Evolutionary conservation across 2,888 invertebrate genomes (phyloP), one percentile per base, ranked within the genome.

Genomic region (Andrena chrysosceles): DNA sequence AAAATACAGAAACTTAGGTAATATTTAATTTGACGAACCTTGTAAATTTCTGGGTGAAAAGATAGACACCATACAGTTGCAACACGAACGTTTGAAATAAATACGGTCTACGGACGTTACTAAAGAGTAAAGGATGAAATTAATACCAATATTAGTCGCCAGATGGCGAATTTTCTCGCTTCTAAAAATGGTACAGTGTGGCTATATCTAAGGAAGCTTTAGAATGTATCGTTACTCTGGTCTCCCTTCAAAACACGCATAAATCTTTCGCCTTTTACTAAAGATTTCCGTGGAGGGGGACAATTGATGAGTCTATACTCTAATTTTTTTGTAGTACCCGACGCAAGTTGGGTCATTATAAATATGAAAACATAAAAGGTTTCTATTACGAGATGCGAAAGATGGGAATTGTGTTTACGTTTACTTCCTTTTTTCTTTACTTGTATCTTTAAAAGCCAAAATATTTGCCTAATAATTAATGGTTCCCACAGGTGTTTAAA

Each of bases 241-340:
- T 92, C 91, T 94, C 93, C 93, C 93, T 93, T 93, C 94, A 94
- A 89, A 59, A 88, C 83, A 91, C 94, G 94, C 77, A 92, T 93
- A 94, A 94, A 94, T 94, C 94, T 94, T 94, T 94, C 94, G 94
- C 94, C 94, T 94, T 94, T 94, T 94, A 94, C 94, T 94, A 94
- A 94, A 94, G 94, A 94, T 94, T 93, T 93, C 92, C 93, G 93
- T 93, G 93, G 92, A 91, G 92, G 92, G 92, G 92, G 92, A 90
- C 92, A 92, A 74, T 81, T 87, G 88, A 93, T 91, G 91, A 92
- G 91, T 91, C 91, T 92, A 86, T 87, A 87, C 78, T 76, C 60
- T 87, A 92, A 92, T 93, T 93, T 93, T 42, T 94, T 91, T 90
- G 83, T 72, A 75, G 87, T 82, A 80, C 89, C 89, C 83, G 86